Evolutionary conservation across 2,888 invertebrate genomes (phyloP).

Genomic region (Thecophora atra): DNA sequence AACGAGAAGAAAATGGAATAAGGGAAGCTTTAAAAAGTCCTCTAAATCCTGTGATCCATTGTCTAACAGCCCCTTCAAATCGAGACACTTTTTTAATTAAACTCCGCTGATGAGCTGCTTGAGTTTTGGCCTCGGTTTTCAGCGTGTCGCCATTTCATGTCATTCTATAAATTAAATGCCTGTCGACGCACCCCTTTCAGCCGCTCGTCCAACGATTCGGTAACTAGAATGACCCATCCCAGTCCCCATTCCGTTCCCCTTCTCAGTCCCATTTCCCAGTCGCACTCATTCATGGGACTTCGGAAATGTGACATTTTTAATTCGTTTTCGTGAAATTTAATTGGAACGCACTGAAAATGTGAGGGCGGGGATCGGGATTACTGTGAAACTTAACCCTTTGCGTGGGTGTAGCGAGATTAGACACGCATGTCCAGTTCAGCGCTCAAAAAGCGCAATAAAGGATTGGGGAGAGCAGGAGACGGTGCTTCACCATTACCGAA

Average conservation of each 20-base stretch:
- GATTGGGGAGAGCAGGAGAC: too few species aligned
- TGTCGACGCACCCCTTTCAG: conserved; percentile 13
- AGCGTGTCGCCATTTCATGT: neutral
- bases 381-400: conserved; percentile 28
- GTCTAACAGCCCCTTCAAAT: neutral
- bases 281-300: neutral
- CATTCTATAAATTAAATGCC: conserved; percentile 26
- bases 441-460: conserved; percentile 40
- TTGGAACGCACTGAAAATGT: conserved; percentile 25
- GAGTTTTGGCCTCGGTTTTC: neutral
- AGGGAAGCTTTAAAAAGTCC: neutral
- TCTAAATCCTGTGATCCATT: neutral
- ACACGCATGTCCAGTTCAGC: conserved; percentile 59
- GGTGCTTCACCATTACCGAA: too few species aligned
- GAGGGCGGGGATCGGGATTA: neutral
- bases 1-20: neutral
- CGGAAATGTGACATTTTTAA: conserved; percentile 35
- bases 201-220: neutral
- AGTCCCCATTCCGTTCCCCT: too few species aligned
- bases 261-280: too few species aligned
- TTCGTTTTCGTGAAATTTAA: conserved; percentile 28
- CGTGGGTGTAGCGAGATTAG: conserved; percentile 54
- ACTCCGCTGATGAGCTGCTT: neutral
- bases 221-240: conserved; percentile 27
- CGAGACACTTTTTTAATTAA: conserved; percentile 16